Conservation (phyloP, 2,888 invertebrate genomes). For the Priocnemis perturbator region DNA sequence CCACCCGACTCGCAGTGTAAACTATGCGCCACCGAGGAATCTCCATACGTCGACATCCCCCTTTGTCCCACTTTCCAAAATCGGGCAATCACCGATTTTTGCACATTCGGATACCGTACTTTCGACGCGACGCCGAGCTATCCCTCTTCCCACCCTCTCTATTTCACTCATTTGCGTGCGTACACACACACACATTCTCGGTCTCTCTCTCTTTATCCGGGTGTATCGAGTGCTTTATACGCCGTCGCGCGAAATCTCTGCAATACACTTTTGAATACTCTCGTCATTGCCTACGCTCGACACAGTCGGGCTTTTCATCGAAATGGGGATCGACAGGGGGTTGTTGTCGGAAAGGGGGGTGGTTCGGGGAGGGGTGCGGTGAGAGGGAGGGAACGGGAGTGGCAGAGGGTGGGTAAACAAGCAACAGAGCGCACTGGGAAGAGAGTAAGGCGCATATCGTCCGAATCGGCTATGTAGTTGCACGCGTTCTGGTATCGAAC, state of each 20-base stretch:
- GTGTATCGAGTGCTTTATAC: constrained; percentile 19
- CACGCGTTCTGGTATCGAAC: constrained; percentile 28
- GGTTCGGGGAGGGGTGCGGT: not conserved
- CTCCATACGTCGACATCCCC: no score
- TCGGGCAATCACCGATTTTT: no score
- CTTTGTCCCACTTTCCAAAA: no score
- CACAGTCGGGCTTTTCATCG: constrained; percentile 47
- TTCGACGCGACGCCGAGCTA: no score
- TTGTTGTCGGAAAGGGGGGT: constrained; percentile 25
- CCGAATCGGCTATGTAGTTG: constrained; percentile 5
- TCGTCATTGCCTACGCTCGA: constrained; percentile 48
- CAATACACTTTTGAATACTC: constrained; percentile 55
- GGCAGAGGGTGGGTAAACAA: constrained; percentile 10
- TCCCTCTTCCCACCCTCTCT: no score
- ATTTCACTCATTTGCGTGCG: no score
- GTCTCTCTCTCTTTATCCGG: no score
- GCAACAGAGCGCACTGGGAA: not conserved
- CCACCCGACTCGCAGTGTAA: no score
- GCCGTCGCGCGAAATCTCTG: constrained; percentile 50
- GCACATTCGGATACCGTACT: no score
- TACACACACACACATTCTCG: no score
- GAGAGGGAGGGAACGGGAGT: not conserved
- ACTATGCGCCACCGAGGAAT: no score
- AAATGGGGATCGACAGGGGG: constrained; percentile 21
- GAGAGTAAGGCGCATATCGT: constrained; percentile 3